Percentiles rank a stretch among this genome's conserved stretches.
Conservation (phyloP, 2,113 vertebrate genomes). For the Vireo altiloquus region DNA sequence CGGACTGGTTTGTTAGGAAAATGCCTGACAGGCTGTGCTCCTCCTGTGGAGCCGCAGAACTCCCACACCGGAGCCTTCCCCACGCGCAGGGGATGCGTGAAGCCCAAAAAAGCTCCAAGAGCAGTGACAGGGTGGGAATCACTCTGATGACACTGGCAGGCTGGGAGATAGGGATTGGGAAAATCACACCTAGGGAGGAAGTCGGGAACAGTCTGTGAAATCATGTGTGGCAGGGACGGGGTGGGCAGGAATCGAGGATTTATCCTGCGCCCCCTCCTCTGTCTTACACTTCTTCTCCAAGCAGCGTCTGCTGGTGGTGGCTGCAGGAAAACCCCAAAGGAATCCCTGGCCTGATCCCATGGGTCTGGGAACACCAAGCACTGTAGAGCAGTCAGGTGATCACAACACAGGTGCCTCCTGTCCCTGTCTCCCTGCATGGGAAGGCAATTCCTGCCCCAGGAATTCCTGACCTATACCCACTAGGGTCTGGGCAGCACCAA, state of each 20-base stretch:
- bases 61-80: background rate
- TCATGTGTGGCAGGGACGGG: background rate
- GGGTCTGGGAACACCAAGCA: background rate
- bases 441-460: background rate
- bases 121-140: background rate
- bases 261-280: background rate
- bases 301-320: background rate
- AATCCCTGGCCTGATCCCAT: background rate
- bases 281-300: background rate
- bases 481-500: background rate
- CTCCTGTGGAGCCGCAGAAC: background rate
- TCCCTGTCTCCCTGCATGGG: background rate
- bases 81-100: background rate
- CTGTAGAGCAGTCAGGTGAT: accelerated
- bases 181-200: background rate
- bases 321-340: background rate
- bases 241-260: background rate
- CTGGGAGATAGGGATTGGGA: background rate
- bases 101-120: background rate
- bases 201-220: background rate
- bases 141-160: accelerated
- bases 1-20: background rate
- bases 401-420: background rate
- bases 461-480: background rate
- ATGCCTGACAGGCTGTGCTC: background rate